phyloP scores from a whole-genome alignment of 2,797 vertebrate genomes.

The Botia kubotai region DNA sequence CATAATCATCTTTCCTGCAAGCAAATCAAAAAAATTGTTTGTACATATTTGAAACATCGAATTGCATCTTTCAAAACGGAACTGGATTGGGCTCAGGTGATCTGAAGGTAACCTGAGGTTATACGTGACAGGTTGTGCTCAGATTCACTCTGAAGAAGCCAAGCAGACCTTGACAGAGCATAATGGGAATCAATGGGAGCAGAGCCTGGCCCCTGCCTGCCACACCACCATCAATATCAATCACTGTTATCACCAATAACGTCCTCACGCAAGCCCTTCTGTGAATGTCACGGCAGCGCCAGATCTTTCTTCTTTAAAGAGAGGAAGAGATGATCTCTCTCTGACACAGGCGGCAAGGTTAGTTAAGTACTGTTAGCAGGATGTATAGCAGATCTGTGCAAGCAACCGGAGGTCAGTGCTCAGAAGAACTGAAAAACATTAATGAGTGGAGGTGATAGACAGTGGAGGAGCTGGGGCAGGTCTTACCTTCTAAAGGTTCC shows the following conservation, averaged over 20 bases:
- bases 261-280: constrained; percentile 44
- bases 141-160: constrained; percentile 59
- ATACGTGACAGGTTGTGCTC: constrained; percentile 48
- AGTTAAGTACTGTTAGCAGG: constrained; percentile 43
- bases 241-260: constrained; percentile 58
- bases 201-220: constrained; percentile 51
- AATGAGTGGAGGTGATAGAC: constrained; percentile 25
- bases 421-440: not conserved
- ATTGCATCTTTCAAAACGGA: not conserved
- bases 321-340: constrained; percentile 48
- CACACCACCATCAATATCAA: constrained; percentile 61
- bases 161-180: constrained; percentile 60
- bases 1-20: too few relatives aligned
- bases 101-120: constrained; percentile 52
- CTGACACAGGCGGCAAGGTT: constrained; percentile 42
- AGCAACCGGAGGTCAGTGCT: constrained; percentile 16
- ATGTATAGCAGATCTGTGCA: constrained; percentile 27
- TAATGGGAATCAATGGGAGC: constrained; percentile 66
- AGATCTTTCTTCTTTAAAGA: constrained; percentile 59
- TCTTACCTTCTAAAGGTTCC: constrained; percentile 55
- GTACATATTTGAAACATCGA: not conserved
- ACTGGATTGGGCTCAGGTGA: not conserved
- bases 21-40: too few relatives aligned
- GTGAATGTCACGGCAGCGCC: constrained; percentile 52
- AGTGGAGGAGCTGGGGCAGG: not conserved